Evolutionary conservation across 2,797 vertebrate species (phyloP).

Genomic region (Cirrhinus molitorella): DNA sequence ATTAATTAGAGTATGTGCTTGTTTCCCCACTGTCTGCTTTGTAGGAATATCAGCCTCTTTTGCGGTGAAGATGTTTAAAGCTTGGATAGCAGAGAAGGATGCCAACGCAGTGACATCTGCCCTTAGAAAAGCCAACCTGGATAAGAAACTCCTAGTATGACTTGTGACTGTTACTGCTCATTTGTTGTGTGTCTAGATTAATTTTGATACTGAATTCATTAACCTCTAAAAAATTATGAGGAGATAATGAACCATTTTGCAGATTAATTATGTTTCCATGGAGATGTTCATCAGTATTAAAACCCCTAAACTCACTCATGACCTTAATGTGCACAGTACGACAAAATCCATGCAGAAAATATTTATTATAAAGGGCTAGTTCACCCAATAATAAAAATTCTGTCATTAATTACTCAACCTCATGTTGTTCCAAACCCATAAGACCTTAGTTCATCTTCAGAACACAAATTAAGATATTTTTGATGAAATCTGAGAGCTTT

Average conservation of each 20-base stretch:
- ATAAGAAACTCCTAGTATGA: slow-evolving; percentile 91
- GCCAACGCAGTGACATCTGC: slow-evolving; percentile 90
- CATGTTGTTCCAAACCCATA: too few relatives aligned
- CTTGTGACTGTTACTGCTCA: slow-evolving; percentile 68
- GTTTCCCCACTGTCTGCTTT: background rate
- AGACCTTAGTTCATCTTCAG: too few relatives aligned
- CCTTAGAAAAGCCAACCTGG: slow-evolving; percentile 90
- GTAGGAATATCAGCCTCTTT: slow-evolving; percentile 92
- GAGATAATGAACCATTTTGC: slow-evolving; percentile 17
- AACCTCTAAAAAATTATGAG: slow-evolving; percentile 27
- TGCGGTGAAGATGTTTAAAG: slow-evolving; percentile 92
- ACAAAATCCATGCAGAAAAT: background rate
- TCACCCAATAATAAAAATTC: too few relatives aligned
- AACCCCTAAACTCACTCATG: slow-evolving; percentile 26
- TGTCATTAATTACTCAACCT: too few relatives aligned
- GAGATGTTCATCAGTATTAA: slow-evolving; percentile 28
- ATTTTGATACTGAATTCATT: slow-evolving; percentile 34
- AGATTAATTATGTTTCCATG: slow-evolving; percentile 44
- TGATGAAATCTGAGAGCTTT: too few relatives aligned
- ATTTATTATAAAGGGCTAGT: too few relatives aligned
- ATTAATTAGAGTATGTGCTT: background rate
- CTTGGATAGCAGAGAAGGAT: slow-evolving; percentile 94
- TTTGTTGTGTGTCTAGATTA: background rate
- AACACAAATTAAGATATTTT: too few relatives aligned
- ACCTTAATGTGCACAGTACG: background rate